These are phyloP conservation scores for Dicroscelio sp. DNA, from an alignment of 2,888 invertebrate genomes.

Conservation along the genomic window DNA sequence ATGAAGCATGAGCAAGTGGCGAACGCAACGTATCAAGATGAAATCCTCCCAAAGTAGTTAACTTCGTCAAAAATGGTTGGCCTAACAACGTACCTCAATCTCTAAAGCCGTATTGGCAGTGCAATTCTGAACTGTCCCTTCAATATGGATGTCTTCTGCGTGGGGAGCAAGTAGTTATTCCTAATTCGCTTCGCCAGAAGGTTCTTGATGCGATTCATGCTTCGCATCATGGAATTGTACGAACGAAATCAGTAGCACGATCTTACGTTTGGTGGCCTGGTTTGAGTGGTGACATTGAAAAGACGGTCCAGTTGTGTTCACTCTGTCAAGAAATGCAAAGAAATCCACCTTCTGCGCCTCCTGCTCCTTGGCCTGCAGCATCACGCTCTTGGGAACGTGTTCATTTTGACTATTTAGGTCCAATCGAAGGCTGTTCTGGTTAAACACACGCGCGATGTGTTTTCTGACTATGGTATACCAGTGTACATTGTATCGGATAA, in stretches of 20 bases:
- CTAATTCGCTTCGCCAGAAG: neutral
- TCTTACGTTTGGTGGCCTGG: slow-evolving; percentile 36
- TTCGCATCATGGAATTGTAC: slow-evolving; percentile 21
- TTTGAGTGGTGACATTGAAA: neutral
- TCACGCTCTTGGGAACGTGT: slow-evolving; percentile 35
- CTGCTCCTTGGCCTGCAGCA: slow-evolving; percentile 27
- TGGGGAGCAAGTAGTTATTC: slow-evolving; percentile 38
- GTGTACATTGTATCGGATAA: slow-evolving; percentile 19
- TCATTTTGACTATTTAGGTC: slow-evolving; percentile 29
- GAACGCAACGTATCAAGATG: no score
- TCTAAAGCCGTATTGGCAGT: slow-evolving; percentile 7
- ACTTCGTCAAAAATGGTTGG: slow-evolving; percentile 3
- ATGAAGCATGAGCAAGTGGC: no score
- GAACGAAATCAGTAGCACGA: slow-evolving; percentile 27
- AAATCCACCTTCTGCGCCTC: neutral
- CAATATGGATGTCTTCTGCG: slow-evolving; percentile 27
- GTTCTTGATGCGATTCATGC: slow-evolving; percentile 28
- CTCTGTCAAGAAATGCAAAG: neutral
- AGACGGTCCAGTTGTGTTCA: neutral
- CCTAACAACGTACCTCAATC: neutral
- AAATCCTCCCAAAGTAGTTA: neutral
- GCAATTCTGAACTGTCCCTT: neutral
- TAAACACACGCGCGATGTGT: neutral
- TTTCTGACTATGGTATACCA: slow-evolving; percentile 8
- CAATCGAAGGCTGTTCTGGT: slow-evolving; percentile 15